Base-by-base conservation (phyloP, 2,888 invertebrate genomes). In the Chymomyza caudatula region DNA sequence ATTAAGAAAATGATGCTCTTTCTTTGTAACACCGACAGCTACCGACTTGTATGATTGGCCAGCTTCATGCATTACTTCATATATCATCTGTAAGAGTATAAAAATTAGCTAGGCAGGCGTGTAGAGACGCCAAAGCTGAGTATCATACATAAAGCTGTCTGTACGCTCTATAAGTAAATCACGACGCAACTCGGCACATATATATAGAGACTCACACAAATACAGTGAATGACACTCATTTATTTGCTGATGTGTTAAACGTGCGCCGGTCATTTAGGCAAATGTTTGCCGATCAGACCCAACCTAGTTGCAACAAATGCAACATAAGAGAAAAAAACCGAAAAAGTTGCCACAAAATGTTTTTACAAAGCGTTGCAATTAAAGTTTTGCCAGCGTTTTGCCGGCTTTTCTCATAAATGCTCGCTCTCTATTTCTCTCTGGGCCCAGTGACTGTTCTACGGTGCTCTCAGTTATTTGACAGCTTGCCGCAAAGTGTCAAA, bases 231-330 rank as follows among this genome's bases (percentile, higher is more conserved):
- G n/a, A 1, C 0, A 37, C 29, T 37, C 11, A 20, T 47, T 51
- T 51, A 20, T 11, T 15, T 47, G 74, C 77, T 87, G 88, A 87
- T 88, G 86, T 77, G 80, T 76, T 84, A 85, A 88, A 83, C 88
- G 87, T 88, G 87, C 87, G 73, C 72, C 78, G 87, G 86, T 78
- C 85, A 85, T 88, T 88, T 88, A 79, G 78, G 74, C 62, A 86
- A 88, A 88, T 83, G 87, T 83, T 83, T 88, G 88, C 84, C 88
- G 88, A 88, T 88, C 88, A 72, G 60, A 60, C 54, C 37, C 11
- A 29, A 29, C 17, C 11, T 37, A 37, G 29, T 37, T 37, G 11
- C 6, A 0, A 25, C 4, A 25, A 25, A 25, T 37, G 11, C 6
- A 0, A 25, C 4, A 25, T 6, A 25, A 25, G 11, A 37, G 11